phyloP scores from a whole-genome alignment of 2,113 vertebrate genomes.

The Australoheros scitulus region DNA sequence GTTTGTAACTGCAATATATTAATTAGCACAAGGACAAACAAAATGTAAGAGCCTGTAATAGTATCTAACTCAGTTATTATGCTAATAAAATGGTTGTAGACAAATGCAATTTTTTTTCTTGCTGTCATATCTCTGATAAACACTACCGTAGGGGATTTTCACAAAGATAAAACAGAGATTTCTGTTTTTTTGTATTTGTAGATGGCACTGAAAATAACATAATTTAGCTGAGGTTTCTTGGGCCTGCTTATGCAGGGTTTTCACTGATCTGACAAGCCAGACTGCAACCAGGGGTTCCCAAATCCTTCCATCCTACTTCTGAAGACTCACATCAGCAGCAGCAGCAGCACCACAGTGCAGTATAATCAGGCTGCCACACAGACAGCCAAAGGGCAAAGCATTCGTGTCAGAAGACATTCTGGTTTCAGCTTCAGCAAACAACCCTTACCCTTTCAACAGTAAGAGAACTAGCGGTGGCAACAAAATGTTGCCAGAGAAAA shows the following conservation, averaged over 20 bases:
- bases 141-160: neutral
- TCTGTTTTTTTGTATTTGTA: neutral
- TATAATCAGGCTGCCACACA: slow-evolving; percentile 49
- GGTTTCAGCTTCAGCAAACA: slow-evolving; percentile 64
- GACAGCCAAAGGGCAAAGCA: slow-evolving; percentile 66
- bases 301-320: slow-evolving; percentile 32
- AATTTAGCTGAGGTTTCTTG: neutral
- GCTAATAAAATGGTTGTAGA: neutral
- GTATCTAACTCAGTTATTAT: neutral
- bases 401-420: slow-evolving; percentile 68
- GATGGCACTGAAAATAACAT: neutral
- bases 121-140: neutral
- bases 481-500: slow-evolving; percentile 60
- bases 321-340: slow-evolving; percentile 35
- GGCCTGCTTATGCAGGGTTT: slow-evolving; percentile 3
- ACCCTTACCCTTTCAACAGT: slow-evolving; percentile 41
- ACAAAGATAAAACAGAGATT: neutral
- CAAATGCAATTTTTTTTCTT: neutral
- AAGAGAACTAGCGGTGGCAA: slow-evolving; percentile 27
- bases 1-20: neutral
- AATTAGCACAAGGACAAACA: neutral
- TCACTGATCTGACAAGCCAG: slow-evolving; percentile 23
- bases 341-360: slow-evolving; percentile 21
- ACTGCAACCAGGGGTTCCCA: slow-evolving; percentile 20
- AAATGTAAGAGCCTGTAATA: neutral